Evolutionary conservation across 2,113 vertebrate species (phyloP), one percentile per base, ranked within the genome.

Genomic region (Neolamprologus hecqui): DNA sequence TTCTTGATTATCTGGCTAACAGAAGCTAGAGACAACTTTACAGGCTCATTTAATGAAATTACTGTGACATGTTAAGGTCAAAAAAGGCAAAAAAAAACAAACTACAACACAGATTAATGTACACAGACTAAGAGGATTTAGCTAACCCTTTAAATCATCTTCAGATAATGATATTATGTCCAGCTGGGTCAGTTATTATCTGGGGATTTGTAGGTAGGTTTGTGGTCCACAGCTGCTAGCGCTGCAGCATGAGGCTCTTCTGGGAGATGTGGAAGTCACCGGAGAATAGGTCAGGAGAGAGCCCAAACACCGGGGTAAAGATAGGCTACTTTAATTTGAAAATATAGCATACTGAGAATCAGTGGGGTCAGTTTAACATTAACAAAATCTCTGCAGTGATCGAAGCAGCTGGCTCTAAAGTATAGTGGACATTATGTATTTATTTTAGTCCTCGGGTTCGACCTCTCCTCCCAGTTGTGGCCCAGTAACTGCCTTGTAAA

Each of bases 211-310:
- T 77, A 4, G n/a, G 13, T 77, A 5, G 23, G 55, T 84, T 88
- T 86, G 19, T 73, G 53, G 15, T 68, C 28, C 53, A 82, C 90
- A 84, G 84, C 83, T 73, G 89, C 84, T 19, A 6, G 23, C n/a
- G 23, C 23, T n/a, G 21, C n/a, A 88, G 77, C 51, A 53, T 12
- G 14, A 60, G 10, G 11, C n/a, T 85, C 35, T 37, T 28, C 19
- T 81, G 84, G 86, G 35, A 84, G 70, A 6, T 37, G 73, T 79
- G 70, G 53, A 82, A 47, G 40, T 42, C 79, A 54, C 37, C 15
- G 5, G 83, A 80, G 73, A 81, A 12, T 3, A 40, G 53, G 51
- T 54, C 58, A 70, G 79, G 45, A 84, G 21, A 82, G n/a, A 57
- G 11, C 33, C 9, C 6, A 19, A 40, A 80, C 79, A 83, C 31